Evolutionary conservation across 2,797 vertebrate genomes (phyloP).

Genomic region (Phataginus tetradactyla): DNA sequence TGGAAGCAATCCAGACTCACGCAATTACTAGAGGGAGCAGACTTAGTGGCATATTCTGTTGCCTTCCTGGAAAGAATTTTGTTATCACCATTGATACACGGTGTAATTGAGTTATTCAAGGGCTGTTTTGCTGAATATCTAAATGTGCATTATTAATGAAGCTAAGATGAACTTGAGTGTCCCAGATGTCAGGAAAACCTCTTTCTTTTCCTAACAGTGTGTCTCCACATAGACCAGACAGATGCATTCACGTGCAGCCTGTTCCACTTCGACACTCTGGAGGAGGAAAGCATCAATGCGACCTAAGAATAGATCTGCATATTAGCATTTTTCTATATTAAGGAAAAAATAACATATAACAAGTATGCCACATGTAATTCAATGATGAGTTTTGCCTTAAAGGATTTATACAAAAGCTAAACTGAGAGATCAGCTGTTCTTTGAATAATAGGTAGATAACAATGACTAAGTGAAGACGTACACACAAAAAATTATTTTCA

Average conservation of each 20-base stretch:
- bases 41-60: slow-evolving; percentile 9
- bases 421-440: slow-evolving; percentile 67
- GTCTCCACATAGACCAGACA: slow-evolving; percentile 54
- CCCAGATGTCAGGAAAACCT: slow-evolving; percentile 56
- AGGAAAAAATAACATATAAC: slow-evolving; percentile 75
- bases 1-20: slow-evolving; percentile 48
- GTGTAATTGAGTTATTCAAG: slow-evolving; percentile 48
- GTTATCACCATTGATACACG: slow-evolving; percentile 47
- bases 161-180: slow-evolving; percentile 62
- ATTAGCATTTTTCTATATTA: slow-evolving; percentile 51
- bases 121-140: slow-evolving; percentile 58
- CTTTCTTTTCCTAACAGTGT: slow-evolving; percentile 62
- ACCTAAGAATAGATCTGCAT: slow-evolving; percentile 53
- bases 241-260: slow-evolving; percentile 31
- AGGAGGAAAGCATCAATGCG: slow-evolving; percentile 55
- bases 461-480: slow-evolving; percentile 73
- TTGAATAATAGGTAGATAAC: slow-evolving; percentile 75
- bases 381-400: slow-evolving; percentile 61
- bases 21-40: not conserved
- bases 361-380: slow-evolving; percentile 75
- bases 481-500: slow-evolving; percentile 76
- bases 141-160: slow-evolving; percentile 61
- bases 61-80: slow-evolving; percentile 60
- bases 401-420: slow-evolving; percentile 76
- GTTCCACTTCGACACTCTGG: slow-evolving; percentile 36